These are phyloP conservation scores for Hololepta plana DNA, from an alignment of 2,888 invertebrate species.

Conservation along the genomic window DNA sequence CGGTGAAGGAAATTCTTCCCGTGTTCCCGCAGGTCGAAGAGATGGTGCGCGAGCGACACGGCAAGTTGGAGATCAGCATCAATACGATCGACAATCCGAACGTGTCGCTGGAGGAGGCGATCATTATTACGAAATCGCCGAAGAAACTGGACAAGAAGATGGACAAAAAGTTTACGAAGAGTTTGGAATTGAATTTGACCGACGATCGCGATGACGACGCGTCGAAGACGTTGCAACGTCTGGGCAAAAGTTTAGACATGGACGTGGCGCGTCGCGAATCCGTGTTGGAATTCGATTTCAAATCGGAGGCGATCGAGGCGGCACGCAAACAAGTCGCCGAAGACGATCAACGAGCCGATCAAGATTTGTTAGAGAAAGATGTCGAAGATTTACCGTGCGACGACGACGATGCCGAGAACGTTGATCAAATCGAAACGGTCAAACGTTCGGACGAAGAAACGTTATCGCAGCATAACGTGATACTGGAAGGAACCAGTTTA, in stretches of 20 bases:
- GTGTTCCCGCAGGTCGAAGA: slow-evolving; percentile 56
- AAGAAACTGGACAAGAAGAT: slow-evolving; percentile 42
- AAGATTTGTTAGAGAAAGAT: too few species aligned
- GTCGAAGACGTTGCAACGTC: slow-evolving; percentile 20
- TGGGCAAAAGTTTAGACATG: slow-evolving; percentile 27
- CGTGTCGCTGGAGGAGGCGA: slow-evolving; percentile 43
- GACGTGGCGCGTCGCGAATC: slow-evolving; percentile 20
- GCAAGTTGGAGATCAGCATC: slow-evolving; percentile 55
- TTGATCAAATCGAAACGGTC: slow-evolving; percentile 10
- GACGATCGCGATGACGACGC: slow-evolving; percentile 16
- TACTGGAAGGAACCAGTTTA: slow-evolving; percentile 27
- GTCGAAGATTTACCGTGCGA: slow-evolving; percentile 11
- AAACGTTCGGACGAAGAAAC: slow-evolving; percentile 14
- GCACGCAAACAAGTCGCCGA: too few species aligned
- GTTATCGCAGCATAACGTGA: slow-evolving; percentile 16
- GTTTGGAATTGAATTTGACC: slow-evolving; percentile 43
- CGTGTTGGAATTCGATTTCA: slow-evolving; percentile 23
- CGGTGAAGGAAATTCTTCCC: slow-evolving; percentile 52
- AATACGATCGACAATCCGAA: slow-evolving; percentile 33
- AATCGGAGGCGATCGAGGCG: slow-evolving; percentile 28
- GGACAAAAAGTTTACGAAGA: slow-evolving; percentile 34
- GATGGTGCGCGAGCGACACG: slow-evolving; percentile 52
- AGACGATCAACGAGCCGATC: too few species aligned
- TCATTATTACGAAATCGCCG: slow-evolving; percentile 56
- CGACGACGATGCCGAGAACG: slow-evolving; percentile 14